Percentiles rank a stretch among this genome's conserved stretches.
Evolutionary conservation across 2,797 vertebrate species (phyloP).

Genomic region (Poecilia gillii): DNA sequence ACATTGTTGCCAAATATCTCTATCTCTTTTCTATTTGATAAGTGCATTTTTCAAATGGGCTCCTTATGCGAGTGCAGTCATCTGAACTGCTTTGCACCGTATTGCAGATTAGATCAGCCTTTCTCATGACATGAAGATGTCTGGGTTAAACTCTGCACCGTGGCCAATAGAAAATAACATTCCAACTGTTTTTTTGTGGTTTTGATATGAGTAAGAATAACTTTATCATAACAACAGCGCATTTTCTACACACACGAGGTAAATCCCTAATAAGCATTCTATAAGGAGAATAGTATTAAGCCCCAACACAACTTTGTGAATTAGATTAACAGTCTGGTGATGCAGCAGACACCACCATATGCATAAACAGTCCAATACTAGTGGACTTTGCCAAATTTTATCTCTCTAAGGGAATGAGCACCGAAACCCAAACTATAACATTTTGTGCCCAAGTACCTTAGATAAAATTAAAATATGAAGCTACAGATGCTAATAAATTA

Average conservation of each 20-base stretch:
- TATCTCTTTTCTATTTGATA: background rate
- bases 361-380: background rate
- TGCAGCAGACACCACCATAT: background rate
- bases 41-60: background rate
- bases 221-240: background rate
- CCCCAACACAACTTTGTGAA: background rate
- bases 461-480: too few species aligned
- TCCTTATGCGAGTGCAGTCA: background rate
- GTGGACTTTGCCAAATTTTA: background rate
- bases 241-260: background rate
- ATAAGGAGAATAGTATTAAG: background rate
- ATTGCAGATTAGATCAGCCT: background rate
- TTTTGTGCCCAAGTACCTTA: background rate
- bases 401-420: background rate
- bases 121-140: background rate
- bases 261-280: background rate
- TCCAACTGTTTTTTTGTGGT: background rate
- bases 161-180: background rate
- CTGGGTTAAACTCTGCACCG: background rate
- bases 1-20: background rate
- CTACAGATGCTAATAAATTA: too few species aligned
- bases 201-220: background rate
- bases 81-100: background rate
- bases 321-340: background rate
- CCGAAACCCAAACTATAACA: background rate